phyloP scores from a whole-genome alignment of 2,113 vertebrate genomes.

The Helogale parvula region DNA sequence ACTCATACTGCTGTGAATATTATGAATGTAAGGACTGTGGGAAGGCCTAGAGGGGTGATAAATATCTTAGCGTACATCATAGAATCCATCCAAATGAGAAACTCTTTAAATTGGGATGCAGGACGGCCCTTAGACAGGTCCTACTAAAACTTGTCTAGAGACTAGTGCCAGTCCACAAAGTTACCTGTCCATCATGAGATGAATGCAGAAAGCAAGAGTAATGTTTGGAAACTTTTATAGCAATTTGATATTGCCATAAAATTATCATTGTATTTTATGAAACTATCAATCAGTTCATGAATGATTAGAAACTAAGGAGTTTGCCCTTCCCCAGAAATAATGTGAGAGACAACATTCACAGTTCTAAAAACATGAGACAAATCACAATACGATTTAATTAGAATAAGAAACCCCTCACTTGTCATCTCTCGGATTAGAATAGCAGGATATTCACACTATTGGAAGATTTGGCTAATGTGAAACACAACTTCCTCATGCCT shows the following conservation, averaged over 20 bases:
- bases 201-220: conserved; percentile 19
- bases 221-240: neutral
- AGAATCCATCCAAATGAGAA: conserved; percentile 23
- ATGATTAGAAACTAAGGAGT: neutral
- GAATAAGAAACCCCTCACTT: neutral
- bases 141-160: neutral
- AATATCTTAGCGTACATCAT: neutral
- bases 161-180: neutral
- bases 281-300: neutral
- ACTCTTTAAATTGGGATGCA: neutral
- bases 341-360: neutral
- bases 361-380: neutral
- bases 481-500: neutral
- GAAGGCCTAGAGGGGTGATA: neutral
- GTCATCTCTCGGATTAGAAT: neutral
- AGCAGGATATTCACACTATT: neutral
- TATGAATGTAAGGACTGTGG: neutral
- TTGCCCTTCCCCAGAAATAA: neutral
- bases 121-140: neutral
- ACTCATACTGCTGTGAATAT: neutral
- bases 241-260: neutral
- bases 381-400: neutral
- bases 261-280: neutral
- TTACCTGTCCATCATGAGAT: neutral
- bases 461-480: neutral